These are phyloP conservation scores for Melangyna quadrimaculata DNA, from an alignment of 2,888 invertebrate species.

Conservation along the genomic window DNA sequence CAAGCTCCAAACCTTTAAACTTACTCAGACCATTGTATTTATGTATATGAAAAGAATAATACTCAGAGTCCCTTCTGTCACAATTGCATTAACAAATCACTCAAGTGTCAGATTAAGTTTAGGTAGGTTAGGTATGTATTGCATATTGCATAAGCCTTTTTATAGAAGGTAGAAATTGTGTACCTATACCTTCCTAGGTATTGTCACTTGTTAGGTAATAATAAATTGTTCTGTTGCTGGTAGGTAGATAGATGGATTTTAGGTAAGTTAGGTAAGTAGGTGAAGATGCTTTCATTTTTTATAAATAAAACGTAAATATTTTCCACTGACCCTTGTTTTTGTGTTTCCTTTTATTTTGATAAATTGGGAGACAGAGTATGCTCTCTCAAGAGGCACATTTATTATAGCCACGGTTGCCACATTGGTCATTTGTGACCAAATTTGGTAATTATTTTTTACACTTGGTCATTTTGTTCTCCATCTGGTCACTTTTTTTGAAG, in stretches of 20 bases:
- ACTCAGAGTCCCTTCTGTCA: neutral
- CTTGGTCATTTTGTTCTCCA: too few species aligned
- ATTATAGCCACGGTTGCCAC: too few species aligned
- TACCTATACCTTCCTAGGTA: neutral
- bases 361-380: constrained; percentile 12
- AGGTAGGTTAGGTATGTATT: too few species aligned
- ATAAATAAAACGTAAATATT: constrained; percentile 12
- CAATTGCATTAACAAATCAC: constrained; percentile 36
- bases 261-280: too few species aligned
- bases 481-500: too few species aligned
- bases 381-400: neutral
- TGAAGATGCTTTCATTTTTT: neutral
- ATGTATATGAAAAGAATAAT: too few species aligned
- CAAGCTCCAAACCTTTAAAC: neutral
- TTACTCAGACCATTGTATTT: too few species aligned
- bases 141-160: constrained; percentile 34
- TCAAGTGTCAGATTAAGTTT: constrained; percentile 28
- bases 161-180: neutral
- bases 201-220: too few species aligned
- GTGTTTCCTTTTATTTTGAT: neutral
- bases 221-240: too few species aligned
- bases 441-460: too few species aligned
- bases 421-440: too few species aligned
- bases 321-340: neutral
- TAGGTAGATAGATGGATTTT: too few species aligned